A percentile compares a stretch with the other conserved stretches of the same genome.
phyloP scores from a whole-genome alignment of 2,113 vertebrate species.

The Leptobrachium ailaonicum region DNA sequence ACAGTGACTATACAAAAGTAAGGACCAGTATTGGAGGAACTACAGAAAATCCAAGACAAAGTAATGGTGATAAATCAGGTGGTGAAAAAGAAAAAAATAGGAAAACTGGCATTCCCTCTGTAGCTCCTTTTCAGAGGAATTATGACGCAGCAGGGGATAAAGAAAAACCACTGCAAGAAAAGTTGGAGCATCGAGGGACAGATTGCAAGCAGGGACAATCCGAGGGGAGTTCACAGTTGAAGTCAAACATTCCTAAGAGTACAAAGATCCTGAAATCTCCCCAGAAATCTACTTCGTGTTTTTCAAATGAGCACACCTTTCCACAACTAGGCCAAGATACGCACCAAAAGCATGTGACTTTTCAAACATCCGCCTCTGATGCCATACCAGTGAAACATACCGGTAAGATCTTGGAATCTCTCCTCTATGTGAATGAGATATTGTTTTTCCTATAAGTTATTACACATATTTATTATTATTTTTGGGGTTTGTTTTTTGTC shows the following conservation, averaged over 20 bases:
- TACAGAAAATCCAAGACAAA: neutral
- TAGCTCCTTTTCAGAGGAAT: neutral
- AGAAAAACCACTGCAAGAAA: neutral
- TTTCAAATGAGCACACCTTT: slow-evolving; percentile 43
- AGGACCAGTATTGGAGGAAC: neutral
- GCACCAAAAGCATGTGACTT: slow-evolving; percentile 63
- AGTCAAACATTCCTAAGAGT: neutral
- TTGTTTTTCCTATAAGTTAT: too few relatives aligned
- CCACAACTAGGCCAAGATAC: slow-evolving; percentile 35
- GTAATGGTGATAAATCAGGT: neutral
- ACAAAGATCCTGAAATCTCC: slow-evolving; percentile 30
- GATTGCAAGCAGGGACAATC: neutral
- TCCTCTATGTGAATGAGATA: too few relatives aligned
- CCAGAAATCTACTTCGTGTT: slow-evolving; percentile 30
- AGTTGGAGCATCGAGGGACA: neutral
- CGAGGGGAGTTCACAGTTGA: slow-evolving; percentile 11
- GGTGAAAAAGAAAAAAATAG: neutral
- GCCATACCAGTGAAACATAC: slow-evolving; percentile 25
- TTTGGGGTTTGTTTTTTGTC: too few relatives aligned
- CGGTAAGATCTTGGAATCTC: slow-evolving; percentile 65
- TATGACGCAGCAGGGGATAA: neutral
- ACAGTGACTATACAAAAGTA: neutral
- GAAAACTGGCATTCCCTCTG: neutral
- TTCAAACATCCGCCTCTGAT: slow-evolving; percentile 53
- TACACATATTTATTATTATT: too few relatives aligned